Percentiles rank a stretch among this genome's conserved stretches.
phyloP scores from a whole-genome alignment of 2,888 invertebrate species.

The Eupithecia subfuscata region DNA sequence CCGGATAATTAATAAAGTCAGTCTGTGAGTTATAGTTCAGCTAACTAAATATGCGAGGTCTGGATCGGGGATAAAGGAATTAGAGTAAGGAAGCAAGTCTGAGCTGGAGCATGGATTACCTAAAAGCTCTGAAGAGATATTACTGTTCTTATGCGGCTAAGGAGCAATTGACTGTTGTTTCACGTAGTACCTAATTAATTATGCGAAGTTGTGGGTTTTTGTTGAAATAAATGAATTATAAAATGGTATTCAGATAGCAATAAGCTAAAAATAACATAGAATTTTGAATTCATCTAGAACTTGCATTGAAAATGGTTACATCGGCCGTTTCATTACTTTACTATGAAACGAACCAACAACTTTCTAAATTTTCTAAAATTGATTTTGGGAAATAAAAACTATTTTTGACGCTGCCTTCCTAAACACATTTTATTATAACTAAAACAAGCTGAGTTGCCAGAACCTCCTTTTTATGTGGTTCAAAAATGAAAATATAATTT shows the following conservation, averaged over 20 bases:
- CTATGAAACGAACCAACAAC: too few relatives aligned
- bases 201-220: neutral
- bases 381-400: too few relatives aligned
- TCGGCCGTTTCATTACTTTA: too few relatives aligned
- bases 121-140: constrained; percentile 1
- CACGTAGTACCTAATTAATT: neutral
- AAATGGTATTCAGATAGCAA: neutral
- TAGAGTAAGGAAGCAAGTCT: neutral
- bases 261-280: neutral
- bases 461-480: too few relatives aligned
- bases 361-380: too few relatives aligned
- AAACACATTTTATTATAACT: too few relatives aligned
- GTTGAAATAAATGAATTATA: neutral
- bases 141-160: neutral
- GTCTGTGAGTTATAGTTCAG: constrained; percentile 40
- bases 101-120: neutral
- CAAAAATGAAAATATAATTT: too few relatives aligned
- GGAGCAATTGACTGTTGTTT: neutral
- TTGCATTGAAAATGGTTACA: too few relatives aligned
- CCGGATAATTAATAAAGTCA: constrained; percentile 40
- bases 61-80: constrained; percentile 12
- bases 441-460: too few relatives aligned
- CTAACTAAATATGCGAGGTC: constrained; percentile 30
- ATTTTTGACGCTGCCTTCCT: too few relatives aligned
- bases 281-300: too few relatives aligned